These are phyloP conservation scores for Aphis gossypii DNA, from an alignment of 1,140 invertebrate genomes.

Conservation along the genomic window DNA sequence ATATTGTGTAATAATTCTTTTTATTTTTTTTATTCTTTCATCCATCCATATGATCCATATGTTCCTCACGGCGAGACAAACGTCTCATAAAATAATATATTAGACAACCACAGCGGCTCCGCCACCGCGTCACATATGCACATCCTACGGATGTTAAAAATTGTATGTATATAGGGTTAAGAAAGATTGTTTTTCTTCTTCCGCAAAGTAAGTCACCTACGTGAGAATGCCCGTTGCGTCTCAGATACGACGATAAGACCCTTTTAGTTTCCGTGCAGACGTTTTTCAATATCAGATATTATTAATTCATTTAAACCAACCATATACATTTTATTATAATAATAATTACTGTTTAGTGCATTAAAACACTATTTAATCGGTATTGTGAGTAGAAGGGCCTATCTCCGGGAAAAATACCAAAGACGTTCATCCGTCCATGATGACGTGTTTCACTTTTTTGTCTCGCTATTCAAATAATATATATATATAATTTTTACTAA, in stretches of 20 bases:
- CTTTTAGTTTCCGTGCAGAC: not conserved
- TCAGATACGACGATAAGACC: not conserved
- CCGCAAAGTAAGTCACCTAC: not conserved
- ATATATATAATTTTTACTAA: not conserved
- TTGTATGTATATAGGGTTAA: not conserved
- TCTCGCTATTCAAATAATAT: too few species aligned
- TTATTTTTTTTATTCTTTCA: not conserved
- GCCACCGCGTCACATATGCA: not conserved
- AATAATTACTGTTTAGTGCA: not conserved
- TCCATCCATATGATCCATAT: slow-evolving; percentile 28
- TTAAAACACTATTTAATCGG: not conserved
- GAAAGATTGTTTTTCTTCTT: not conserved
- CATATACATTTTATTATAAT: not conserved
- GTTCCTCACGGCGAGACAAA: slow-evolving; percentile 12
- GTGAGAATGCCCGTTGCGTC: not conserved
- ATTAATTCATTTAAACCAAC: too few species aligned
- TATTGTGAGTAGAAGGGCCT: too few species aligned
- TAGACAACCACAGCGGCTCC: not conserved
- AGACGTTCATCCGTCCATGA: too few species aligned
- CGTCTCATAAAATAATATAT: slow-evolving; percentile 38
- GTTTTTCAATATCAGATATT: not conserved
- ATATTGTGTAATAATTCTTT: slow-evolving; percentile 18
- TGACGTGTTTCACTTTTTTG: not conserved
- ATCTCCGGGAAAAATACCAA: not conserved
- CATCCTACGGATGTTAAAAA: not conserved